A percentile compares a stretch with the other conserved stretches of the same genome.
phyloP scores from a whole-genome alignment of 2,113 vertebrate genomes.

The Megaleporinus macrocephalus region DNA sequence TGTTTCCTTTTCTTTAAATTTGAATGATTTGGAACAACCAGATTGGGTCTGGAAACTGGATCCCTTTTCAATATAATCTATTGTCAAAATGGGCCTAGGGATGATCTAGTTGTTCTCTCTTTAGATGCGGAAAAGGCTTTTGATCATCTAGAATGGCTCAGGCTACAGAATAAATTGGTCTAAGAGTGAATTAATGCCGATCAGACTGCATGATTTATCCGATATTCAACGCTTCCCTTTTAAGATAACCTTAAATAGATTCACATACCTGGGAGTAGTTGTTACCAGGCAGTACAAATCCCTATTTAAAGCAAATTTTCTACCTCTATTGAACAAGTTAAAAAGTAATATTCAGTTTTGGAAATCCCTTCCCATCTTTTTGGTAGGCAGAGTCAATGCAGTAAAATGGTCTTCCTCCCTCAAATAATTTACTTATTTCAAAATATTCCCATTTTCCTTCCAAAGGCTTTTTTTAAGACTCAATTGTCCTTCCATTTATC shows the following conservation, averaged over 20 bases:
- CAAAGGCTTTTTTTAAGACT: slow-evolving; percentile 21
- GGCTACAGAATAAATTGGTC: slow-evolving; percentile 31
- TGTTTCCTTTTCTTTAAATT: no score
- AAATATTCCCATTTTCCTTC: slow-evolving; percentile 2
- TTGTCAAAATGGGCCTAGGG: neutral
- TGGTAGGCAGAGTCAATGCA: slow-evolving; percentile 20
- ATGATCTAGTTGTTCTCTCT: slow-evolving; percentile 1
- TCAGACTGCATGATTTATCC: neutral
- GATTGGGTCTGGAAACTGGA: no score
- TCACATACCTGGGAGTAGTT: slow-evolving; percentile 17
- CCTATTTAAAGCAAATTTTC: slow-evolving; percentile 11
- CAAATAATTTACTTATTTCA: slow-evolving; percentile 37
- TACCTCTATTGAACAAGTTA: neutral
- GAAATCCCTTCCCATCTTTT: slow-evolving; percentile 10
- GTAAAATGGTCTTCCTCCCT: slow-evolving; percentile 32
- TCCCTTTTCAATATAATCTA: slow-evolving; percentile 19
- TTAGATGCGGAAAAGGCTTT: slow-evolving; percentile 1
- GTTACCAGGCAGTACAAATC: slow-evolving; percentile 19
- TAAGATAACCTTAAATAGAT: no score
- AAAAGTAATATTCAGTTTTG: slow-evolving; percentile 26
- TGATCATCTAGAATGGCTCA: neutral
- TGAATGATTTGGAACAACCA: no score
- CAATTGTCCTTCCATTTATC: slow-evolving; percentile 6
- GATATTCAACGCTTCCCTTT: no score
- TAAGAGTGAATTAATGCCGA: slow-evolving; percentile 40